Evolutionary conservation across 2,888 invertebrate species (phyloP), one percentile per base, ranked within the genome.

Genomic region (Diaprepes abbreviatus): DNA sequence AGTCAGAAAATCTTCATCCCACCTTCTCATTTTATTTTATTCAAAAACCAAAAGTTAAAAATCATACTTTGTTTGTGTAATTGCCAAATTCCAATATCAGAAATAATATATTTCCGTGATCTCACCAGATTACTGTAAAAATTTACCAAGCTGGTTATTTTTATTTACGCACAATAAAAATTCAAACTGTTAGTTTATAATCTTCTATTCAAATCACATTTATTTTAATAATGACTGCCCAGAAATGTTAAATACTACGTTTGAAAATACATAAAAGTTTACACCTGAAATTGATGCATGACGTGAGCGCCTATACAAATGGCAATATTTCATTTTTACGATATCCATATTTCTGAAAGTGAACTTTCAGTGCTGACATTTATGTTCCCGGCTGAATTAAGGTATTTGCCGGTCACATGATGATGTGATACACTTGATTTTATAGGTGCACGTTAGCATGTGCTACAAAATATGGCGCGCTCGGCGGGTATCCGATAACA

Each of bases 301-400:
- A 69, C 69, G 64, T 69, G 64, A 63, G 35, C 52, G 64, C 64
- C 50, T 57, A 35, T 64, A 64, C 50, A 59, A 69, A 59, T 69
- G 69, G 43, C 21, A 50, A 57, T 64, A 69, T 57, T 64, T 63
- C 64, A 57, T 63, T 64, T 68, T 69, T 69, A 69, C 58, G 63
- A 69, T 69, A 69, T 69, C 43, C 64, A 69, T 64, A 69, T 64
- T 64, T 69, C 64, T 50, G 58, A 57, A 63, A 68, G 54, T 33
- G 62, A 62, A 62, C 62, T 62, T 68, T 63, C 58, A 63, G 57
- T 63, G 38, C 38, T 68, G 68, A 68, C 68, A 62, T 35, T 68
- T 68, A 68, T 68, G 63, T 63, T 28, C 62, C 38, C 35, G 45
- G 21, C 38, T 54, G 62, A 67, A 62, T 62, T 62, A 54, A 67